Evolutionary conservation across 1,140 invertebrate genomes (phyloP).

Genomic region (Ceratina australensis): DNA sequence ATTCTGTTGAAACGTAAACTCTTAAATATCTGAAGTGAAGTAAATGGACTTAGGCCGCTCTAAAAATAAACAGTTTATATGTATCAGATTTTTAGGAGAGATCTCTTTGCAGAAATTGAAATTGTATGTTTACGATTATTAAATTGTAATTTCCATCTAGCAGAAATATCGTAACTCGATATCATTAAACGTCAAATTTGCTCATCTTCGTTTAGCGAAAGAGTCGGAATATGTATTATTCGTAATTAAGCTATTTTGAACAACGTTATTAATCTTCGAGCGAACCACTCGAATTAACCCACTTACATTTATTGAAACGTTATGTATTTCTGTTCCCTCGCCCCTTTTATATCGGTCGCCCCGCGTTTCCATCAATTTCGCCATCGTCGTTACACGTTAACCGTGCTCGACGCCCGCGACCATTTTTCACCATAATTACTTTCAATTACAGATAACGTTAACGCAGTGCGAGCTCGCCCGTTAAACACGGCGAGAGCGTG

Average conservation of each 20-base stretch:
- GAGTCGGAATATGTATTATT: neutral
- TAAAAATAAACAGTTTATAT: too few species aligned
- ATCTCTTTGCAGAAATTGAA: too few species aligned
- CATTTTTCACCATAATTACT: constrained; percentile 45
- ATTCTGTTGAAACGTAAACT: too few species aligned
- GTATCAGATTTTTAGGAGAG: too few species aligned
- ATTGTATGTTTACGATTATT: too few species aligned
- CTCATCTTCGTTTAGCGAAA: too few species aligned
- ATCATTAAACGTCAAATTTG: neutral
- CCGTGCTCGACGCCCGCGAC: constrained; percentile 9
- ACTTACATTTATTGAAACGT: constrained; percentile 21
- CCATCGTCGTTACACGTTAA: constrained; percentile 12
- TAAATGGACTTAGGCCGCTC: too few species aligned
- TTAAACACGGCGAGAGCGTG: constrained; percentile 16
- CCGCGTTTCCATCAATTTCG: constrained; percentile 15
- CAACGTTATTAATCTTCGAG: neutral
- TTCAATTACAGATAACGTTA: constrained; percentile 50
- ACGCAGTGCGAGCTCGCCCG: constrained; percentile 19
- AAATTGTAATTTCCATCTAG: neutral
- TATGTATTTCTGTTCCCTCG: neutral
- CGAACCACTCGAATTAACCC: constrained; percentile 12
- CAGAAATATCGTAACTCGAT: neutral
- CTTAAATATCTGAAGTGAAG: too few species aligned
- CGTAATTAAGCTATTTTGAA: neutral
- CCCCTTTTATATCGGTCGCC: neutral